A percentile compares a stretch with the other conserved stretches of the same genome.
phyloP scores from a whole-genome alignment of 2,888 invertebrate species.

The Amblyjoppa proteus region DNA sequence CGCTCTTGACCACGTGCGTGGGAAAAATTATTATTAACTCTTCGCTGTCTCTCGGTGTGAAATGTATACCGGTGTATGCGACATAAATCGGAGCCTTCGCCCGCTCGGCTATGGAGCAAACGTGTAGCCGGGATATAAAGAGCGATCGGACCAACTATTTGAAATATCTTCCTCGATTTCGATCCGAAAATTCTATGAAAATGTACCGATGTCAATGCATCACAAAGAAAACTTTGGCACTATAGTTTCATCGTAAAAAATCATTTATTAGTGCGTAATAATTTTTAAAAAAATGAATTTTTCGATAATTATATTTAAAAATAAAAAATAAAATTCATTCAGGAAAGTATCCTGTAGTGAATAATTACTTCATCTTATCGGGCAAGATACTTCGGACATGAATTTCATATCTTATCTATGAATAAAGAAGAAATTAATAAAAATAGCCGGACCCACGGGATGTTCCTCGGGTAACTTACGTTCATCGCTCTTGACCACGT shows the following conservation, averaged over 20 bases:
- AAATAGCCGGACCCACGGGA: neutral
- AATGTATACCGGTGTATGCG: neutral
- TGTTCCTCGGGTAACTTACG: neutral
- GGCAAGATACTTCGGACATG: too few species aligned
- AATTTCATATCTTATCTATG: too few species aligned
- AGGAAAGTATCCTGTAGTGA: too few species aligned
- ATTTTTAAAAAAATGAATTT: too few species aligned
- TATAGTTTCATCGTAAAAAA: too few species aligned
- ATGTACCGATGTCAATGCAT: neutral
- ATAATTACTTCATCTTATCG: too few species aligned
- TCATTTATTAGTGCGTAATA: too few species aligned
- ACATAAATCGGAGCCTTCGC: neutral
- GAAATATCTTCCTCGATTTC: neutral
- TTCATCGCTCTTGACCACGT: conserved; percentile 65
- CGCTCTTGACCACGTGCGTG: conserved; percentile 71
- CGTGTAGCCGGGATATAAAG: neutral
- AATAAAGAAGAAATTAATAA: neutral
- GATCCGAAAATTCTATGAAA: neutral
- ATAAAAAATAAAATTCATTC: too few species aligned
- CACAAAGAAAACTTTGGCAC: too few species aligned
- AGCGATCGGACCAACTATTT: neutral
- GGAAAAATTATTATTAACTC: conserved; percentile 73
- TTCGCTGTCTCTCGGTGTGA: neutral
- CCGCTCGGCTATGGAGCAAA: neutral
- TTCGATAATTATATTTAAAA: too few species aligned